Percentiles rank a stretch among this genome's conserved stretches.
These are phyloP conservation scores for Caenorhabditis afra DNA, from an alignment of 2,888 invertebrate species.

Conservation along the genomic window DNA sequence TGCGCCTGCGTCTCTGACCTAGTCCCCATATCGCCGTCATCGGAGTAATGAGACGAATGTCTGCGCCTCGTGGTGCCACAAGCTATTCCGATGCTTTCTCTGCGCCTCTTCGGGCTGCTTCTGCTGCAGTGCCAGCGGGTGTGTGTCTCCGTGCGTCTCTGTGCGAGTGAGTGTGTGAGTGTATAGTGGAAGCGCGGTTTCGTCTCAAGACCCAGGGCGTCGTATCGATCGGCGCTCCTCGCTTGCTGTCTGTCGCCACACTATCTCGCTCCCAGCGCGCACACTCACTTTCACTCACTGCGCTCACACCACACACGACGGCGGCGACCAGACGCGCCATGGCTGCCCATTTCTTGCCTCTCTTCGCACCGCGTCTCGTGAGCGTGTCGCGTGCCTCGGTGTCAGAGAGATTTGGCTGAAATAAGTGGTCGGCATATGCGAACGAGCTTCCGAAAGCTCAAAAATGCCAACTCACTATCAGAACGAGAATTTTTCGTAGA, in stretches of 20 bases:
- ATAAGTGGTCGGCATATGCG: background rate
- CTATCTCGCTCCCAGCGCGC: constrained; percentile 4
- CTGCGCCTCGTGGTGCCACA: constrained; percentile 8
- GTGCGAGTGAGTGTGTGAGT: background rate
- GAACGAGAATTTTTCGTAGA: too few relatives aligned
- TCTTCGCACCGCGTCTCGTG: constrained; percentile 42
- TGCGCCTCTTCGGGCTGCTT: constrained; percentile 9
- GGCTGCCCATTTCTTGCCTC: constrained; percentile 47
- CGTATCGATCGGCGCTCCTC: constrained; percentile 22
- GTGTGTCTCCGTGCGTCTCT: constrained; percentile 2
- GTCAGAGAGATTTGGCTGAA: constrained; percentile 24
- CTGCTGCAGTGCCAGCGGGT: background rate
- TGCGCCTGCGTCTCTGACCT: constrained; percentile 22
- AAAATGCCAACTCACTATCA: background rate
- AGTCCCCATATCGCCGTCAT: background rate
- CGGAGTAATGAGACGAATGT: constrained; percentile 7
- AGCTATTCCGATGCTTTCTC: background rate
- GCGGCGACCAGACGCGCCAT: constrained; percentile 17
- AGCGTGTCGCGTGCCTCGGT: constrained; percentile 40
- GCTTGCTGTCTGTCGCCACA: constrained; percentile 11
- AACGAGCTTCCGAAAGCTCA: background rate
- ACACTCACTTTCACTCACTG: constrained; percentile 45
- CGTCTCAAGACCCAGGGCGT: constrained; percentile 39
- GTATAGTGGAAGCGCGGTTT: constrained; percentile 16
- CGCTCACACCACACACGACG: constrained; percentile 26